Evolutionary conservation across 2,888 invertebrate species (phyloP).

Genomic region (Vesta saturnalis): DNA sequence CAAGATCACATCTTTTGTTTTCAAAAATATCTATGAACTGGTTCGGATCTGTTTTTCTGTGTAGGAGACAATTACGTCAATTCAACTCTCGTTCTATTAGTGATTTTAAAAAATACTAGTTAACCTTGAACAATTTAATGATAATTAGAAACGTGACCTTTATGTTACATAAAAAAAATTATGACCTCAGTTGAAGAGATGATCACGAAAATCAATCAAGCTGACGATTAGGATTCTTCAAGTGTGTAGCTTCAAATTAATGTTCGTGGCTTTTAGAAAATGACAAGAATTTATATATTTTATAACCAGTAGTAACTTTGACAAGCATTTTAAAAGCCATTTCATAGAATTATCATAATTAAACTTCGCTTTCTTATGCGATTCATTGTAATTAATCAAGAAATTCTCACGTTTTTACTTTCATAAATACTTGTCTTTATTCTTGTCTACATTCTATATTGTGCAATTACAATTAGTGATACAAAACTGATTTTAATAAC

Average conservation of each 20-base stretch:
- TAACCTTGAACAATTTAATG: conserved; percentile 7
- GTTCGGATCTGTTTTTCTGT: conserved; percentile 23
- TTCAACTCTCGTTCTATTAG: conserved; percentile 4
- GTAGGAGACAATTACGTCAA: conserved; percentile 6
- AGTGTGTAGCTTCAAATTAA: not conserved
- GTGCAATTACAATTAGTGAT: too few relatives aligned
- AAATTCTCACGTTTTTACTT: too few relatives aligned
- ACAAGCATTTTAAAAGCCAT: not conserved
- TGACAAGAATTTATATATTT: not conserved
- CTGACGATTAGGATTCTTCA: conserved; percentile 1
- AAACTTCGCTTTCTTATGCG: not conserved
- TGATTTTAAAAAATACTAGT: not conserved
- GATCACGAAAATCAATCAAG: conserved; percentile 9
- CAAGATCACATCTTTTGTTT: conserved; percentile 25
- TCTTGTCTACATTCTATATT: too few relatives aligned
- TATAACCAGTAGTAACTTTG: not conserved
- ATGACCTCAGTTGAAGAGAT: conserved; percentile 5
- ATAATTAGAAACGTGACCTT: conserved; percentile 4
- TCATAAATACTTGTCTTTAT: too few relatives aligned
- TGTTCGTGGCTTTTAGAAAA: not conserved
- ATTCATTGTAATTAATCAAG: not conserved
- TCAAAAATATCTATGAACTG: conserved; percentile 28
- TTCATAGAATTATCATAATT: conserved; percentile 1
- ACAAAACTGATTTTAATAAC: too few relatives aligned
- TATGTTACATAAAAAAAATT: conserved; percentile 3